These are phyloP conservation scores for Lamprologus speciosus DNA, from an alignment of 2,113 vertebrate species.

Conservation along the genomic window DNA sequence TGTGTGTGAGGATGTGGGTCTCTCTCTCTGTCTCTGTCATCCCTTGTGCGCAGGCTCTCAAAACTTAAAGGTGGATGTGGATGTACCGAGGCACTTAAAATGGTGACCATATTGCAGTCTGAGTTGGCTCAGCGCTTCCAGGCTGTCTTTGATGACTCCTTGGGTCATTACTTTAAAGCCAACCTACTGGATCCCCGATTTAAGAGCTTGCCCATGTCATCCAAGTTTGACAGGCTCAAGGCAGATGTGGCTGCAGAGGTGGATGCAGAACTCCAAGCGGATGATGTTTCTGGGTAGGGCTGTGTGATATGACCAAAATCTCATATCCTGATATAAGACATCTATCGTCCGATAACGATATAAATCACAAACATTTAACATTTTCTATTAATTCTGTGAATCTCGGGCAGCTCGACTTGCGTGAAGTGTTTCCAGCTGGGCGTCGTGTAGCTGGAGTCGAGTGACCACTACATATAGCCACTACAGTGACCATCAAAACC, in stretches of 20 bases:
- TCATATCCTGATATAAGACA: background rate
- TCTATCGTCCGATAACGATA: background rate
- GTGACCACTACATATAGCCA: too few species aligned
- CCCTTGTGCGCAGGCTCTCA: background rate
- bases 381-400: too few species aligned
- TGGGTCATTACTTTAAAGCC: background rate
- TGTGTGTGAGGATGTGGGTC: background rate
- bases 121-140: background rate
- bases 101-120: background rate
- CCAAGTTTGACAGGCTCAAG: background rate
- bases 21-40: background rate
- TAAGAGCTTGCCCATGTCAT: background rate
- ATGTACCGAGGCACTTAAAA: background rate
- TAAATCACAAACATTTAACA: background rate
- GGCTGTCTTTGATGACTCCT: background rate
- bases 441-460: too few species aligned
- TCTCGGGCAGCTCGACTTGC: too few species aligned
- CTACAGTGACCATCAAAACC: rapidly evolving
- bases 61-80: background rate
- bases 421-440: too few species aligned
- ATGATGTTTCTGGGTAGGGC: background rate
- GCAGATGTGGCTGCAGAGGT: background rate
- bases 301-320: background rate
- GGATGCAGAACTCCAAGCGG: background rate
- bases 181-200: background rate